Evolutionary conservation across 1,140 invertebrate genomes (phyloP).

Genomic region (Cydia strobilella): DNA sequence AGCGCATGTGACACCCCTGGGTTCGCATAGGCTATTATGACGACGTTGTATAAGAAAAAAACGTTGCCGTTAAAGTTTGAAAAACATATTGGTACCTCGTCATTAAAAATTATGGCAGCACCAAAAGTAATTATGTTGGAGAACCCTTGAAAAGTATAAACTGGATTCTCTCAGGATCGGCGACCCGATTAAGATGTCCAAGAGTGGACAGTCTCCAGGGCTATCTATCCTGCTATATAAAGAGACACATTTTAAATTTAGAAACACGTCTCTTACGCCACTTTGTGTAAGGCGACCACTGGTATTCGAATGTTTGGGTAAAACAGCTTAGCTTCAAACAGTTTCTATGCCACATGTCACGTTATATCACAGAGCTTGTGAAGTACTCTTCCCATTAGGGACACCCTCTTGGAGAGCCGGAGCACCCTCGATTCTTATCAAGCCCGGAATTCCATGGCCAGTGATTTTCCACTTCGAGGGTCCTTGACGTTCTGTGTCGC

Average conservation of each 20-base stretch:
- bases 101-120: conserved; percentile 40
- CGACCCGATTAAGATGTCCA: conserved; percentile 43
- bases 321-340: not conserved
- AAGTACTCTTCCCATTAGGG: conserved; percentile 41
- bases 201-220: conserved; percentile 42
- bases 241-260: not conserved
- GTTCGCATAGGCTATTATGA: too few species aligned
- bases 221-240: not conserved
- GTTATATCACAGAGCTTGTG: not conserved
- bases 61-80: conserved; percentile 31
- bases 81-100: conserved; percentile 36
- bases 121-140: conserved; percentile 31
- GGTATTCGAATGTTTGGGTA: not conserved
- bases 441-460: conserved; percentile 47
- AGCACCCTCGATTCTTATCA: conserved; percentile 47
- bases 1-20: too few species aligned
- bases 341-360: not conserved
- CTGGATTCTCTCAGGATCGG: conserved; percentile 26
- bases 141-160: conserved; percentile 31
- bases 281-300: not conserved
- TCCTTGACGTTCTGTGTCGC: conserved; percentile 39
- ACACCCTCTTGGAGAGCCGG: conserved; percentile 41
- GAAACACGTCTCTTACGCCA: not conserved
- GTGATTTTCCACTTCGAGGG: conserved; percentile 46
- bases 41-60: conserved; percentile 15